Base-by-base conservation (phyloP, 1,140 invertebrate species). In the Drosophila tsacasi region DNA sequence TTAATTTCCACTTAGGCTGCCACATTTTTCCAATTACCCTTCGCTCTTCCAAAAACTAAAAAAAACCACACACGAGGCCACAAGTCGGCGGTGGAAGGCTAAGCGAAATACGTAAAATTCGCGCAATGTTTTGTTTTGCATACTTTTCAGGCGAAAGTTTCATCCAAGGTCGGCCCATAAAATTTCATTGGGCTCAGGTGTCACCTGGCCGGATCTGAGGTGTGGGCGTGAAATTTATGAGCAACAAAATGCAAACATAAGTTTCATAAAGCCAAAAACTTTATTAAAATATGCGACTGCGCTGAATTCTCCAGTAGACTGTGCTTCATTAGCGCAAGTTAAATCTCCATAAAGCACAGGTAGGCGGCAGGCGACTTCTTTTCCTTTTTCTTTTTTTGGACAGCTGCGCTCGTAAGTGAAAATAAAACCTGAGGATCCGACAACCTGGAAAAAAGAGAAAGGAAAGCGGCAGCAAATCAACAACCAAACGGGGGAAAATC, bases 201-300 rank as follows among this genome's bases (percentile, higher is more conserved):
- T 75, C 67, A 79, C 72, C 71, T 42, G 63, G 21, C 63, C 40
- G 23, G 17, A 12, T 27, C 21, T 2, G 30, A 15, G 37, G 21
- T 17, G 60, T 25, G 37, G 55, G 62, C 35, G 64, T 47, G 57
- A 60, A 81, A 89, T 81, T 90, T 90, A 89, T 83, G 85, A 63
- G 60, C 60, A 84, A 90, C 80, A 90, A 89, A 89, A 73, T 81
- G 78, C 78, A 81, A 81, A 77, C 81, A 81, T 78, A 89, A 89
- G 69, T 79, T 74, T 61, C 57, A 60, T 73, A 78, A 82, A 64
- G 47, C 64, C 50, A 60, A 61, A 76, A 83, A 84, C 81, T 89
- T 90, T 89, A 89, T 90, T 81, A 89, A 89, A 89, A 90, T 89
- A 89, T 89, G 85, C 84, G 83, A 75, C 79, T 63, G 55, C 66